Evolutionary conservation across 2,888 invertebrate genomes (phyloP).

Genomic region (Brenthis hecate): DNA sequence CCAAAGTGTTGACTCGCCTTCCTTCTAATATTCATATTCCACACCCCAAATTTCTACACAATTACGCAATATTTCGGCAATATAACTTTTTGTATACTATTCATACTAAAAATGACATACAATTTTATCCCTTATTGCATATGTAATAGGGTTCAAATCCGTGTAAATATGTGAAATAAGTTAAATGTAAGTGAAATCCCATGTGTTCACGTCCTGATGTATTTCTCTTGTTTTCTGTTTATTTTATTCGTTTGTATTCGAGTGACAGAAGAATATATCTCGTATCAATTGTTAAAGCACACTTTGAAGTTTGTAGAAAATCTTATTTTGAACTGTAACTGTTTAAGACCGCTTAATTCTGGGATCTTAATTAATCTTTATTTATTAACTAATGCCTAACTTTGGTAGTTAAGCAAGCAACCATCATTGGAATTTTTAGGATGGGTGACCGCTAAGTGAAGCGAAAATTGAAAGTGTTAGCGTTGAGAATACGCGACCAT

Average conservation of each 20-base stretch:
- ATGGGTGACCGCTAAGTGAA: too few species aligned
- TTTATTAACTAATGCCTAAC: too few species aligned
- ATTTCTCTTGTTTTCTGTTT: conserved; percentile 9
- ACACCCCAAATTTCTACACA: conserved; percentile 17
- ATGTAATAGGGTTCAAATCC: background rate
- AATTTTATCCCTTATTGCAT: background rate
- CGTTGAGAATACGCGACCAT: too few species aligned
- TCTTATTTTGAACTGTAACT: too few species aligned
- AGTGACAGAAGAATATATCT: background rate
- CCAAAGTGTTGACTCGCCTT: background rate
- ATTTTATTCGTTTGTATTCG: conserved; percentile 13
- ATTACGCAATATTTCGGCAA: conserved; percentile 19
- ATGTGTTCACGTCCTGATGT: conserved; percentile 4
- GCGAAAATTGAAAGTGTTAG: too few species aligned
- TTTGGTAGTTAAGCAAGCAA: too few species aligned
- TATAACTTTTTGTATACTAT: conserved; percentile 15
- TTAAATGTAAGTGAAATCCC: conserved; percentile 12
- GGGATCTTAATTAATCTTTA: too few species aligned
- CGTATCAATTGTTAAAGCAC: background rate
- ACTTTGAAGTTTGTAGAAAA: too few species aligned
- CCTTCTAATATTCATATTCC: conserved; percentile 17
- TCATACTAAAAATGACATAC: background rate
- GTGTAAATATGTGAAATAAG: background rate
- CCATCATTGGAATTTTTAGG: too few species aligned
- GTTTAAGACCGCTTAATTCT: too few species aligned